Evolutionary conservation across 2,113 vertebrate genomes (phyloP).

Genomic region (Entosphenus tridentatus): DNA sequence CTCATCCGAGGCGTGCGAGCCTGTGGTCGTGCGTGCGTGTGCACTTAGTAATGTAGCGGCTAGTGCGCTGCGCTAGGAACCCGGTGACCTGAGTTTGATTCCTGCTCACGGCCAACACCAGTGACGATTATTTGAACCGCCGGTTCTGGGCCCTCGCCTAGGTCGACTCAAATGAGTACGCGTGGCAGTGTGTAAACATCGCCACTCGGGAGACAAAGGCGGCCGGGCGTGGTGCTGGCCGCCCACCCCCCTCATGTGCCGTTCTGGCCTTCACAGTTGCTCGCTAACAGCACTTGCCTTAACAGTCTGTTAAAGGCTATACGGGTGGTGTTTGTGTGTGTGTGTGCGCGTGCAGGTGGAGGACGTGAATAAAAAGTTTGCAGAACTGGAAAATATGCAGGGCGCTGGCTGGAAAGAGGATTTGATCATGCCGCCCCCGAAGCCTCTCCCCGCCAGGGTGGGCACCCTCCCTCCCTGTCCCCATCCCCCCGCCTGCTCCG

Average conservation of each 20-base stretch:
- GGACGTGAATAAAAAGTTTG: slow-evolving; percentile 62
- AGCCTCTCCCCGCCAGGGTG: no score
- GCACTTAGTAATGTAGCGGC: no score
- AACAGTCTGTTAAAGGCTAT: not conserved
- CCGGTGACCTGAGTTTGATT: no score
- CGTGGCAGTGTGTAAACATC: not conserved
- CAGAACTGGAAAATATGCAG: slow-evolving; percentile 38
- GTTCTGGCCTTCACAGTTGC: not conserved
- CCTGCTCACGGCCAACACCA: no score
- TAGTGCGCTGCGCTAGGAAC: no score
- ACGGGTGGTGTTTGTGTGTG: not conserved
- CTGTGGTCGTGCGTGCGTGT: no score
- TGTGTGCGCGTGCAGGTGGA: slow-evolving; percentile 27
- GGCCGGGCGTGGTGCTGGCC: not conserved
- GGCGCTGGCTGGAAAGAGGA: slow-evolving; percentile 33
- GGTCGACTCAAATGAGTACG: no score
- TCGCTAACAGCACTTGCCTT: rapidly evolving
- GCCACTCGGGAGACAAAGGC: not conserved
- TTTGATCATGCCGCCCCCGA: slow-evolving; percentile 14
- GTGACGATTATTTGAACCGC: no score
- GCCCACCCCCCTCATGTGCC: not conserved
- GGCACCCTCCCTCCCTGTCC: no score
- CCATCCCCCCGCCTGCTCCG: no score
- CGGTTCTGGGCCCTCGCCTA: no score
- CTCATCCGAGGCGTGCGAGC: no score